Percentiles rank a stretch among this genome's conserved stretches.
phyloP scores from a whole-genome alignment of 1,140 invertebrate species.

The Drosophila erecta region DNA sequence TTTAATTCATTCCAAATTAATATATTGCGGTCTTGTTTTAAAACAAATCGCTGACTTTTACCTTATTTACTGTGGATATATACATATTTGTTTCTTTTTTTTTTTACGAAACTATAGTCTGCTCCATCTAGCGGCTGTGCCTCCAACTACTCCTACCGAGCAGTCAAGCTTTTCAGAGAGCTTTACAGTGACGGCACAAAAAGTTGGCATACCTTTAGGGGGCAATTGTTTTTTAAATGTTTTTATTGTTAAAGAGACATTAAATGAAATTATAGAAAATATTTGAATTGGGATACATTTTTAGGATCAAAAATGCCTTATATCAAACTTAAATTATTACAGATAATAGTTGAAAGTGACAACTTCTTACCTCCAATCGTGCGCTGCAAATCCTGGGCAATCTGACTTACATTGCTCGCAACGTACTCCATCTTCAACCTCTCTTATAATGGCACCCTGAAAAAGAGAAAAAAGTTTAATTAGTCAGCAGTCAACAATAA shows the following conservation, averaged over 20 bases:
- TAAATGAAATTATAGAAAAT: too few species aligned
- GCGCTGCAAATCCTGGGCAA: constrained; percentile 91
- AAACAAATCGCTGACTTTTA: constrained; percentile 4
- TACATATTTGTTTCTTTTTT: constrained; percentile 3
- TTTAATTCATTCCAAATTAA: constrained; percentile 29
- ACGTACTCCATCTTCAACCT: constrained; percentile 93
- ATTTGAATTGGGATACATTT: too few species aligned
- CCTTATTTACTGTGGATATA: constrained; percentile 7
- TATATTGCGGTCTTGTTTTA: constrained; percentile 8
- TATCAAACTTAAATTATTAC: too few species aligned
- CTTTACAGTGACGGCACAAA: constrained; percentile 30
- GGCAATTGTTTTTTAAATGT: too few species aligned
- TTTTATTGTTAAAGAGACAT: too few species aligned
- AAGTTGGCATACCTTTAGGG: background rate
- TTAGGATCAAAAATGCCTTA: too few species aligned
- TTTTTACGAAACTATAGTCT: too few species aligned
- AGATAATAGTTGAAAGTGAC: background rate
- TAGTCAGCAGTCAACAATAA: background rate
- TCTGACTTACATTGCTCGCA: constrained; percentile 92
- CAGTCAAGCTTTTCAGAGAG: constrained; percentile 22
- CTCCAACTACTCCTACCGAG: too few species aligned
- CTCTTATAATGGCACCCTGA: constrained; percentile 92
- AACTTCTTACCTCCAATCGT: constrained; percentile 92
- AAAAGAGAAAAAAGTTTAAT: constrained; percentile 35
- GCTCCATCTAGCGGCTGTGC: constrained; percentile 12